phyloP scores from a whole-genome alignment of 2,797 vertebrate species.

The Carduelis carduelis region DNA sequence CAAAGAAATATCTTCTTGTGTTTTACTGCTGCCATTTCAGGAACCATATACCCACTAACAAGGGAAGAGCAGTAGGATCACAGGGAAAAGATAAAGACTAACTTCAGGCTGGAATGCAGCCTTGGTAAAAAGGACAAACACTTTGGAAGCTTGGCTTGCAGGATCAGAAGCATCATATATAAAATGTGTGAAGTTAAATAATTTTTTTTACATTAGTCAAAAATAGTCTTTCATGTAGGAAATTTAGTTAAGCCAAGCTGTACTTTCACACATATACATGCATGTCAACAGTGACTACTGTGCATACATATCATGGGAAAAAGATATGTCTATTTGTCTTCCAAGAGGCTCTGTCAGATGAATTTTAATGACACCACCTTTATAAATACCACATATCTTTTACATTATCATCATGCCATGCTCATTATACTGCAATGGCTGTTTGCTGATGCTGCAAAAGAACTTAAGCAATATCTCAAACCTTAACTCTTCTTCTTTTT shows the following conservation, averaged over 20 bases:
- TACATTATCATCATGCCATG: neutral
- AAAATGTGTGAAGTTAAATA: neutral
- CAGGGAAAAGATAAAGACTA: neutral
- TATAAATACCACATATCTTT: neutral
- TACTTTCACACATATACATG: neutral
- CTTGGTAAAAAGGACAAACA: neutral
- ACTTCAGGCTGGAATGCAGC: neutral
- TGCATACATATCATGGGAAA: neutral
- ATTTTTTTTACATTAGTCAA: neutral
- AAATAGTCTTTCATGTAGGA: neutral
- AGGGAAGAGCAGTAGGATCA: neutral
- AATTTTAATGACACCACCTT: neutral
- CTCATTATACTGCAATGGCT: neutral
- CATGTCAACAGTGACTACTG: neutral
- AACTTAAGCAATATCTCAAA: neutral
- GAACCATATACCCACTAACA: neutral
- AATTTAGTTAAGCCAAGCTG: neutral
- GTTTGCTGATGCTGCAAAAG: neutral
- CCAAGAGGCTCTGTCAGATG: neutral
- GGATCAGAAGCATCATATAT: neutral
- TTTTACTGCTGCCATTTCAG: neutral
- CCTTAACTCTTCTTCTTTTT: neutral
- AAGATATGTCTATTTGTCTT: neutral
- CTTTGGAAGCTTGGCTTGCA: neutral
- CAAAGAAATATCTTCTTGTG: neutral